A percentile compares a stretch with the other conserved stretches of the same genome.
Evolutionary conservation across 2,888 invertebrate genomes (phyloP).

Genomic region (Oscheius sp.): DNA sequence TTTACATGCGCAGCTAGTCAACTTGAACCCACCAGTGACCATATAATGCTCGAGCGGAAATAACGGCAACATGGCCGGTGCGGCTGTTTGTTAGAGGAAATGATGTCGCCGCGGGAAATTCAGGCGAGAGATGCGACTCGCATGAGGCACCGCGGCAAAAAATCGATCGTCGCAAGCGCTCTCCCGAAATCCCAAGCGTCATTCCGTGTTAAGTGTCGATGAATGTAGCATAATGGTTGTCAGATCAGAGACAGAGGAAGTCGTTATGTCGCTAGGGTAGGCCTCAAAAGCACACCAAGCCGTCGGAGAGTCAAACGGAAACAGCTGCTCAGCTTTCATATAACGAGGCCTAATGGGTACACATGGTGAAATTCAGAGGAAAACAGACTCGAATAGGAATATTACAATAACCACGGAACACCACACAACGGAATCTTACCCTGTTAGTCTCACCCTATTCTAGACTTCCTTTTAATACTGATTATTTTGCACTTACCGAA

Average conservation of each 20-base stretch:
- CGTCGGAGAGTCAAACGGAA: neutral
- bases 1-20: neutral
- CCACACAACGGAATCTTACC: slow-evolving; percentile 27
- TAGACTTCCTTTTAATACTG: neutral
- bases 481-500: slow-evolving; percentile 38
- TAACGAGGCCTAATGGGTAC: too few relatives aligned
- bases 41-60: slow-evolving; percentile 29
- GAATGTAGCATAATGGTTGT: slow-evolving; percentile 30
- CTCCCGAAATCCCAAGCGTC: slow-evolving; percentile 30
- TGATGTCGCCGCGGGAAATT: slow-evolving; percentile 36
- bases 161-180: slow-evolving; percentile 35
- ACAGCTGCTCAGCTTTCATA: slow-evolving; percentile 4
- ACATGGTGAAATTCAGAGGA: neutral
- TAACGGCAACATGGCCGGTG: slow-evolving; percentile 27
- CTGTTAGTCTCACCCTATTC: neutral
- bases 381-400: neutral
- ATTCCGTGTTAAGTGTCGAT: slow-evolving; percentile 32
- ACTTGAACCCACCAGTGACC: slow-evolving; percentile 25
- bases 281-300: neutral
- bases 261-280: slow-evolving; percentile 15
- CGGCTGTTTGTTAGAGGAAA: slow-evolving; percentile 25
- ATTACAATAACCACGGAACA: slow-evolving; percentile 1
- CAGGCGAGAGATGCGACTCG: slow-evolving; percentile 37
- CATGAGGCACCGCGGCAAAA: slow-evolving; percentile 28
- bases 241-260: slow-evolving; percentile 20